Conservation (phyloP, 2,797 vertebrate species). For the Odontamblyopus rebecca region DNA sequence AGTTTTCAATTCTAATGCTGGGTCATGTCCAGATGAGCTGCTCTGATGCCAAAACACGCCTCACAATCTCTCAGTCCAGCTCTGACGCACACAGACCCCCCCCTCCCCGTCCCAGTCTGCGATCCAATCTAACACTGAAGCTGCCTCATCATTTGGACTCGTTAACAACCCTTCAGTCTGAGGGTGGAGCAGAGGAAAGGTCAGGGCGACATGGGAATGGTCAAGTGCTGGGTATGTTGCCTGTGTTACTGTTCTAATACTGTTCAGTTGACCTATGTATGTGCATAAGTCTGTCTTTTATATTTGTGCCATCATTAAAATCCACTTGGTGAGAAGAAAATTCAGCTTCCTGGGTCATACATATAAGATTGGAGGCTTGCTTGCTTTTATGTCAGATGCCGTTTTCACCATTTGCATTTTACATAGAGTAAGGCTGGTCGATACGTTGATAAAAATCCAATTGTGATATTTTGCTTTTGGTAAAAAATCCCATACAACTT, state of each 20-base stretch:
- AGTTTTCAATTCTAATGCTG: slow-evolving; percentile 21
- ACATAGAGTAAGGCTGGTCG: no score
- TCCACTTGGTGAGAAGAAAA: no score
- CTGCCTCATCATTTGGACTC: neutral
- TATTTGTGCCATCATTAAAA: neutral
- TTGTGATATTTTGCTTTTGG: no score
- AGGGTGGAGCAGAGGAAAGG: neutral
- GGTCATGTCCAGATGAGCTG: slow-evolving; percentile 23
- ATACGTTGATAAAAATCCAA: no score
- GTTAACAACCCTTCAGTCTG: neutral
- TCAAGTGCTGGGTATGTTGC: neutral
- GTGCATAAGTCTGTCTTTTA: neutral
- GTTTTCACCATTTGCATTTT: no score
- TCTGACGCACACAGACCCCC: neutral
- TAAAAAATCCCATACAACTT: no score
- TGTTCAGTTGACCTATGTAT: neutral
- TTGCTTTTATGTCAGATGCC: no score
- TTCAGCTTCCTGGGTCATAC: neutral
- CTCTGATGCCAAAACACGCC: slow-evolving; percentile 30
- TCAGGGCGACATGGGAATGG: neutral
- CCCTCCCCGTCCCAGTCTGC: slow-evolving; percentile 19
- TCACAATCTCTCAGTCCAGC: slow-evolving; percentile 33
- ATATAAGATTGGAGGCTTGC: no score
- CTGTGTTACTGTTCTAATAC: neutral
- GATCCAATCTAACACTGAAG: slow-evolving; percentile 12